Evolutionary conservation across 2,113 vertebrate genomes (phyloP).

Genomic region (Puntigrus tetrazona): DNA sequence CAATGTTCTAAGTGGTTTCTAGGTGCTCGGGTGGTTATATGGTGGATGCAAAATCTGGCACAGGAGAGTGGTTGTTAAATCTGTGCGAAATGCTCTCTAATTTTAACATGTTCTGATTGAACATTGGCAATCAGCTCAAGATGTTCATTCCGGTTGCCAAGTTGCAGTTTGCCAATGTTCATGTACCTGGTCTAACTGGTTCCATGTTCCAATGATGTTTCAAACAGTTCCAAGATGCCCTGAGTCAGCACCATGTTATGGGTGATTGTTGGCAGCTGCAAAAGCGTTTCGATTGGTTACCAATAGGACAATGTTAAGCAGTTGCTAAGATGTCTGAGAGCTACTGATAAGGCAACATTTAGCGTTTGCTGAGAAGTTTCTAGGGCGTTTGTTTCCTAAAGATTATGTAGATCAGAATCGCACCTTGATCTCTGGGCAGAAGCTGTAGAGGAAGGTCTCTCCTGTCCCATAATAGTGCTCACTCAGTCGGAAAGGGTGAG

Average conservation of each 20-base stretch:
- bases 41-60: too few species aligned
- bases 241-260: too few species aligned
- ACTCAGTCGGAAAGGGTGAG: slow-evolving; percentile 93
- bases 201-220: too few species aligned
- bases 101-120: too few species aligned
- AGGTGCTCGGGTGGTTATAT: too few species aligned
- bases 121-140: too few species aligned
- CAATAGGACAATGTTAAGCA: background rate
- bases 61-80: too few species aligned
- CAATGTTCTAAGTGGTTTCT: background rate
- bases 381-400: background rate
- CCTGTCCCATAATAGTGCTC: slow-evolving; percentile 98
- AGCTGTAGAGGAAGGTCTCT: slow-evolving; percentile 96
- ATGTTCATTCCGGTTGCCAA: too few species aligned
- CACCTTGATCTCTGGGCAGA: slow-evolving; percentile 95
- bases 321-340: background rate
- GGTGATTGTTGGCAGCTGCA: background rate
- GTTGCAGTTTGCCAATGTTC: too few species aligned
- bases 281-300: background rate
- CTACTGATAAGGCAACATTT: background rate
- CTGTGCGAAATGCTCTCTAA: too few species aligned
- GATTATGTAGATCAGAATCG: background rate
- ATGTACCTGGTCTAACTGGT: too few species aligned
- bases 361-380: background rate
- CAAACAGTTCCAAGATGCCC: too few species aligned